A percentile compares a stretch with the other conserved stretches of the same genome.
Conservation (phyloP, 2,888 invertebrate species). For the Lasioglossum pauxillum region DNA sequence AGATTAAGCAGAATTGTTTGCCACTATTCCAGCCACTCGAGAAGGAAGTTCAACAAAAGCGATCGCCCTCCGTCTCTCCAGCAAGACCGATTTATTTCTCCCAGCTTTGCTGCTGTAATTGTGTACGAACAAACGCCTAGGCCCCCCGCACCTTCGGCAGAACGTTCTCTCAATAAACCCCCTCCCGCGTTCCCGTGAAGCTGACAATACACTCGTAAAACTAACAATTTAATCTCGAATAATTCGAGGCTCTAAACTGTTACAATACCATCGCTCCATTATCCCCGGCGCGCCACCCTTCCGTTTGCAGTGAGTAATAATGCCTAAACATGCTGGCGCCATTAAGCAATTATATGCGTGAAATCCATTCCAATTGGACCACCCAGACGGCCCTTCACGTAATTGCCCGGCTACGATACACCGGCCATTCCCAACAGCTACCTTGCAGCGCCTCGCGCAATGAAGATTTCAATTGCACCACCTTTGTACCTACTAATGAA, state of each 20-base stretch:
- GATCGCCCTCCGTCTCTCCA: not conserved
- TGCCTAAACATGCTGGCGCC: conserved; percentile 64
- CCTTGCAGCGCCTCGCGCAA: conserved; percentile 14
- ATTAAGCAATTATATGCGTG: conserved; percentile 66
- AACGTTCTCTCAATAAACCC: not conserved
- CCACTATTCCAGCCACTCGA: not conserved
- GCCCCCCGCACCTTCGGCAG: not conserved
- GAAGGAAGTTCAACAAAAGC: not conserved
- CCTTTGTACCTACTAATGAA: conserved; percentile 20
- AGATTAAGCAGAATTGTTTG: conserved; percentile 11
- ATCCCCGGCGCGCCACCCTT: conserved; percentile 39
- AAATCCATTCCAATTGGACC: conserved; percentile 64
- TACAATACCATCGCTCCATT: conserved; percentile 50
- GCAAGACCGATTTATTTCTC: conserved; percentile 8
- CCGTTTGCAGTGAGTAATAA: conserved; percentile 57
- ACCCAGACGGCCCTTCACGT: conserved; percentile 55
- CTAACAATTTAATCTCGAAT: conserved; percentile 53
- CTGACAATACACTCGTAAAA: conserved; percentile 50
- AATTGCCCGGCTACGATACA: conserved; percentile 52
- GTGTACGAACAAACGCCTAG: not conserved
- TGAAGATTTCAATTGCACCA: conserved; percentile 40
- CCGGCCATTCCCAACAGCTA: conserved; percentile 26
- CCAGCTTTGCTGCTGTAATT: not conserved
- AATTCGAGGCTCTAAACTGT: conserved; percentile 43
- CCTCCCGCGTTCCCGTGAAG: conserved; percentile 16